These are phyloP conservation scores for Noctua comes DNA, from an alignment of 2,888 invertebrate genomes.

Conservation along the genomic window DNA sequence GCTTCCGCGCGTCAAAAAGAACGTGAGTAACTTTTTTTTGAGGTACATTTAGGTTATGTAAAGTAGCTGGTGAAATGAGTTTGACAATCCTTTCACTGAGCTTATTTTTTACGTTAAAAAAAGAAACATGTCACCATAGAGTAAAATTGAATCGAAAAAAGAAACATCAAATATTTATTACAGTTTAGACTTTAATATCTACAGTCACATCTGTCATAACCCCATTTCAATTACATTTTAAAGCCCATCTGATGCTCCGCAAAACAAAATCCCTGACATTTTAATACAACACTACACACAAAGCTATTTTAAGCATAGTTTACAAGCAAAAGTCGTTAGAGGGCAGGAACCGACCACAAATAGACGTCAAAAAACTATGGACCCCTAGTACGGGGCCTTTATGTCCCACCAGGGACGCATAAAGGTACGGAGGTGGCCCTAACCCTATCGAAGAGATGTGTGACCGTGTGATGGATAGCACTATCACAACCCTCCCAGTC, in stretches of 20 bases:
- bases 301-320: conserved; percentile 71
- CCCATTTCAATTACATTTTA: conserved; percentile 64
- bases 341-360: conserved; percentile 88
- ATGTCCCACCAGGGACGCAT: conserved; percentile 88
- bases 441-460: conserved; percentile 90
- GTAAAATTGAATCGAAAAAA: not conserved
- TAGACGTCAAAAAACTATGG: conserved; percentile 90
- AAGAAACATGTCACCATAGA: not conserved
- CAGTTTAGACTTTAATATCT: conserved; percentile 34
- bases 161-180: conserved; percentile 7
- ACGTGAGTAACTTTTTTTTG: conserved; percentile 58
- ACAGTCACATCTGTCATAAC: conserved; percentile 51
- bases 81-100: conserved; percentile 56
- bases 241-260: conserved; percentile 51
- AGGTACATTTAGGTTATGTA: conserved; percentile 63
- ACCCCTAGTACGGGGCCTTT: conserved; percentile 84
- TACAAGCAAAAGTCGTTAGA: conserved; percentile 83
- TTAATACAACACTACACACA: conserved; percentile 56
- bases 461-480: conserved; percentile 89
- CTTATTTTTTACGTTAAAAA: conserved; percentile 8
- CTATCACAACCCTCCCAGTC: conserved; percentile 86
- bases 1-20: conserved; percentile 69
- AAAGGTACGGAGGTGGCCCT: conserved; percentile 89
- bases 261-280: conserved; percentile 53
- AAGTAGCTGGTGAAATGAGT: conserved; percentile 63